Base-by-base conservation (phyloP, 2,888 invertebrate species). In the Eupeodes latifasciatus region DNA sequence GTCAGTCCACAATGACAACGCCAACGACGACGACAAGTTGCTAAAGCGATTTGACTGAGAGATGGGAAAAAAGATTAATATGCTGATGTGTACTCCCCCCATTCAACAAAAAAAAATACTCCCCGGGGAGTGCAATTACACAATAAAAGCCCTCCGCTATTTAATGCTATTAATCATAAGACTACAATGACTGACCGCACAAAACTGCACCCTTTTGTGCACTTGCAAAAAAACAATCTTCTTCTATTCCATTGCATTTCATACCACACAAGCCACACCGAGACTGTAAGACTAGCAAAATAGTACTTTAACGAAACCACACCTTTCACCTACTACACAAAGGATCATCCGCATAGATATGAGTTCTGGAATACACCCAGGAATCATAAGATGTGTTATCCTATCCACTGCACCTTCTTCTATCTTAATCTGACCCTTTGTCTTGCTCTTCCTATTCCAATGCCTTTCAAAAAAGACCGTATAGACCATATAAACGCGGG, bases 351-450 rank as follows among this genome's bases (percentile, higher is more conserved):
- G 44, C 76, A 49, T 11, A 16, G 40, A 14, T 40, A 4, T 12
- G 14, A 27, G 55, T 67, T 66, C 49, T 19, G 47, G 53, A 75
- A 75, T 9, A 19, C 19, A 49, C 66, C 27, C 61, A 40, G 40
- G 36, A 61, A 59, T 59, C 27, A 27, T 27, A 27, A 27, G 27
- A 27, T 27, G 27, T 44, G 44, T 55, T 40, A 57, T 14, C n/a
- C 16, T 40, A 40, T 19, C 27, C 9, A 66, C 84, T 81, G 80
- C 88, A 78, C 81, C 80, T 72, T 9, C 55, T 84, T 9, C 55
- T 84, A 88, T 85, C 88, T 88, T 85, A 81, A 85, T 85, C 88
- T 88, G 88, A 85, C 88, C 88, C 85, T 82, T 86, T 75, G 49
- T 16, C 34, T 5, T 59, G 69, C 40, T 16, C 12, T 36, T 16